Evolutionary conservation across 2,113 vertebrate species (phyloP), one percentile per base, ranked within the genome.

Genomic region (Sylvietta virens): DNA sequence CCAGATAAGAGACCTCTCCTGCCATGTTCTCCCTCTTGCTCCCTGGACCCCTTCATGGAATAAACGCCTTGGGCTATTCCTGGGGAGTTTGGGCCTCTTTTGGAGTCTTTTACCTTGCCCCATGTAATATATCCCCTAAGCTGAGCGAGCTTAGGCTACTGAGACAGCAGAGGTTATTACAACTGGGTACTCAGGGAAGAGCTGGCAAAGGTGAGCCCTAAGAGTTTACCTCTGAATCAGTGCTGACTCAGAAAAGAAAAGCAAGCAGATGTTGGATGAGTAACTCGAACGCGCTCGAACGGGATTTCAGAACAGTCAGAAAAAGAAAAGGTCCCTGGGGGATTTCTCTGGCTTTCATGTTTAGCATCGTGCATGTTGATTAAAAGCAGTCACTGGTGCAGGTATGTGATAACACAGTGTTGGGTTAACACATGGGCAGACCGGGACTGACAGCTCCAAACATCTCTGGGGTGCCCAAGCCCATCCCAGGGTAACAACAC

Each of bases 241-340:
- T 19, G 31, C 58, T 10, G 89, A 65, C 20, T 61, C 58, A 54
- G 73, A 65, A 70, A 26, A 1, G 22, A 60, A 88, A 90, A 70
- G n/a, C 72, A 24, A 77, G 91, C 69, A 85, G 89, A 62, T 87
- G 74, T 44, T 35, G 83, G 73, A 21, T 66, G 92, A 82, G 45
- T 42, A 72, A 77, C 76, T 9, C 5, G 33, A 96, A 70, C 0
- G 5, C 0, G 6, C 86, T 40, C 7, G 2, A 87, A 39, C 1
- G 3, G 77, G 54, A 51, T 84, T 91, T 74, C 42, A 31, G 95
- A 93, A 56, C 44, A 92, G 81, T 10, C 88, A 57, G 20, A 88
- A 70, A 77, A 92, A 64, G 60, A 72, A 87, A 78, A 37, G 0
- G 0, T 57, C 74, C 81, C 91, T 9, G 17, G 15, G 84, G 89